Conservation (phyloP, 2,113 vertebrate genomes). For the Daubentonia madagascariensis region DNA sequence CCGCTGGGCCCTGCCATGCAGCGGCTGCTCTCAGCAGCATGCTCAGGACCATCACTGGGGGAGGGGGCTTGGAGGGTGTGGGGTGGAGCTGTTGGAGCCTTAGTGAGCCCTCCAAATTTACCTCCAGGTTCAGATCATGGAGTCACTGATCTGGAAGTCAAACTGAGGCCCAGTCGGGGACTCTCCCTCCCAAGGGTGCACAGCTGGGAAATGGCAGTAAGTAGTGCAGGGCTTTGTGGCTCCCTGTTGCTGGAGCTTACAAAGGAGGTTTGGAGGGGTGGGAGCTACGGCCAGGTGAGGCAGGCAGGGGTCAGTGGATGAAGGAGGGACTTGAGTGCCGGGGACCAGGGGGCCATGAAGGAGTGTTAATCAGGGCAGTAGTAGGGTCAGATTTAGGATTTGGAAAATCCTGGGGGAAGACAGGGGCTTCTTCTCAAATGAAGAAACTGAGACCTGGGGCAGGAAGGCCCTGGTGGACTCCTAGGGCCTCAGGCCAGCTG, state of each 20-base stretch:
- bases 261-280: background rate
- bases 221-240: rapidly evolving
- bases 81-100: background rate
- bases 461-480: background rate
- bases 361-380: background rate
- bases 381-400: background rate
- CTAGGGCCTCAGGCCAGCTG: background rate
- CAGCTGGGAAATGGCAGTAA: background rate
- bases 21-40: background rate
- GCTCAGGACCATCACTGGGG: background rate
- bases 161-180: background rate
- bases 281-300: too few species aligned
- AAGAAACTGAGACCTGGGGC: background rate
- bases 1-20: slow-evolving; percentile 32
- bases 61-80: background rate
- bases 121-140: background rate
- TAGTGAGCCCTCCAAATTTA: background rate
- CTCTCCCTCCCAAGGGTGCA: background rate
- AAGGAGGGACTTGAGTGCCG: background rate
- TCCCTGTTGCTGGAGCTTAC: background rate
- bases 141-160: background rate
- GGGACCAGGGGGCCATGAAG: background rate
- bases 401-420: background rate
- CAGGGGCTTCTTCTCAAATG: background rate
- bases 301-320: background rate